Evolutionary conservation across 1,140 invertebrate species (phyloP).

Genomic region (Ceratosolen fusciceps): DNA sequence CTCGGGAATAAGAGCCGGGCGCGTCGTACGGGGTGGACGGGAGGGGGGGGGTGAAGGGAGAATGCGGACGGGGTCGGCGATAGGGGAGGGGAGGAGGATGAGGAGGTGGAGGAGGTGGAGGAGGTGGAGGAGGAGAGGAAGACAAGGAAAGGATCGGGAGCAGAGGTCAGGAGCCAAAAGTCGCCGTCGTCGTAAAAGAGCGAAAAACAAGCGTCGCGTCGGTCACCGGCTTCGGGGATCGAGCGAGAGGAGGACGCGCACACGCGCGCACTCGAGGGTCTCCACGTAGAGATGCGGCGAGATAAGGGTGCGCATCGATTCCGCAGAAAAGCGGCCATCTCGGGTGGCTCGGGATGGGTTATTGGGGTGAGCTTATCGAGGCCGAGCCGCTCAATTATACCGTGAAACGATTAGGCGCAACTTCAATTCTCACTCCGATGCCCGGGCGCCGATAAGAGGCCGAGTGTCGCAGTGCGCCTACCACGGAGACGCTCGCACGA

Average conservation of each 20-base stretch:
- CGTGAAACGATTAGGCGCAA: slow-evolving; percentile 35
- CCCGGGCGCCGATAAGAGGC: neutral
- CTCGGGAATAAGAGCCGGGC: slow-evolving; percentile 51
- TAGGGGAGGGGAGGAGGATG: too few species aligned
- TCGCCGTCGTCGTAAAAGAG: slow-evolving; percentile 52
- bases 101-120: too few species aligned
- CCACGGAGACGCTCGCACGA: neutral
- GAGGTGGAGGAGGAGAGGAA: too few species aligned
- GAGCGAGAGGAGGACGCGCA: slow-evolving; percentile 20
- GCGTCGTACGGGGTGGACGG: too few species aligned
- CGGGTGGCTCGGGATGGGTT: too few species aligned
- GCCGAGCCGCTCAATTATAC: slow-evolving; percentile 17
- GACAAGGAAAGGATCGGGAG: too few species aligned
- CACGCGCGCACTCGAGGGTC: neutral
- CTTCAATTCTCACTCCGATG: slow-evolving; percentile 43
- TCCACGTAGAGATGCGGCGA: slow-evolving; percentile 4
- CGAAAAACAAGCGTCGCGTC: slow-evolving; percentile 49
- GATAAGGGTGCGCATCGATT: slow-evolving; percentile 26
- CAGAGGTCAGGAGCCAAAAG: slow-evolving; percentile 58
- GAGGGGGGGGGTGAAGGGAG: too few species aligned
- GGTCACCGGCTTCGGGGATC: slow-evolving; percentile 17
- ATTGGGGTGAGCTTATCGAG: slow-evolving; percentile 28
- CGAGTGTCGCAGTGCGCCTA: neutral
- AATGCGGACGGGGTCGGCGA: too few species aligned
- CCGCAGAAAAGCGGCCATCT: slow-evolving; percentile 1